phyloP scores from a whole-genome alignment of 1,140 invertebrate species.

The Rhagoletis zephyria region DNA sequence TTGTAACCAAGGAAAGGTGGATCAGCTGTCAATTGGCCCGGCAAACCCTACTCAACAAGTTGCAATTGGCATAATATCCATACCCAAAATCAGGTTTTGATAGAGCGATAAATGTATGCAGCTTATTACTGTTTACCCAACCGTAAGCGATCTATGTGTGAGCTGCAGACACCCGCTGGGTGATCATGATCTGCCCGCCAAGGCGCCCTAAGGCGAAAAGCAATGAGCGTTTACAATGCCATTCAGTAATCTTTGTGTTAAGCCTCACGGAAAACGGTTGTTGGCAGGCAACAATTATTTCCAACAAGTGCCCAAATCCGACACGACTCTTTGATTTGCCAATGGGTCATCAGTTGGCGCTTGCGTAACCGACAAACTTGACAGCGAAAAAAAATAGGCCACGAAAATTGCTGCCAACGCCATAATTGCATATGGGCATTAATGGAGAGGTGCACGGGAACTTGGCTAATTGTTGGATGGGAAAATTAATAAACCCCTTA shows the following conservation, averaged over 20 bases:
- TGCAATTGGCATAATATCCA: constrained; percentile 8
- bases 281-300: not conserved
- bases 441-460: not conserved
- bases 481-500: not conserved
- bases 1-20: not conserved
- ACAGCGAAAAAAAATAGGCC: not conserved
- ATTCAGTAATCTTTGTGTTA: not conserved
- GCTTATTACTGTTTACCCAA: not conserved
- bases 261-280: not conserved
- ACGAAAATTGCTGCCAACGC: not conserved
- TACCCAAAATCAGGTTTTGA: not conserved
- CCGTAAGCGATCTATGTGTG: not conserved
- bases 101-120: no score
- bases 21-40: not conserved
- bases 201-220: constrained; percentile 4
- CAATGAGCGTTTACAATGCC: not conserved
- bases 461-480: not conserved
- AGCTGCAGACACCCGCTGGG: not conserved
- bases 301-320: no score
- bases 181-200: not conserved
- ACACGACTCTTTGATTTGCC: no score
- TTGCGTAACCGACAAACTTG: not conserved
- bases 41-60: not conserved
- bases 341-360: not conserved
- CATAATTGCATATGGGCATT: not conserved